Conservation (phyloP, 2,797 vertebrate genomes). For the Lycodopsis pacificus region DNA sequence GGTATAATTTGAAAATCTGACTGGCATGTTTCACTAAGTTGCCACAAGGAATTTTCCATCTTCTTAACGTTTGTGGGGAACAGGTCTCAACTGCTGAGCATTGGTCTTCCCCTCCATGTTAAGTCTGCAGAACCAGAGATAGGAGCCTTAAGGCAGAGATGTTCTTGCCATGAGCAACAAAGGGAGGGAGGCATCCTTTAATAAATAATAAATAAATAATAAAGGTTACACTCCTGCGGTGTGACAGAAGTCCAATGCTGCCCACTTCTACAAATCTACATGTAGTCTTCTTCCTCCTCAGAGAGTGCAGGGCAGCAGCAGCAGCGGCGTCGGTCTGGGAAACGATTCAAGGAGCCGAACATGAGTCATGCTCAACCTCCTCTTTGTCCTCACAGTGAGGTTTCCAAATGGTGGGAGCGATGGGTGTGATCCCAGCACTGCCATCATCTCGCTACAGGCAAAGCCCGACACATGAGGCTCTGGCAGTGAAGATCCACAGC, state of each 20-base stretch:
- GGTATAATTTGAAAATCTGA: neutral
- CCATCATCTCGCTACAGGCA: slow-evolving; percentile 8
- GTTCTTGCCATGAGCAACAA: neutral
- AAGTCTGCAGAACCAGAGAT: neutral
- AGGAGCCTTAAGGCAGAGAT: neutral
- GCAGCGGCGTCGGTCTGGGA: neutral
- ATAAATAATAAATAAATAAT: too few species aligned
- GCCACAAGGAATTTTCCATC: neutral
- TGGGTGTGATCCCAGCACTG: slow-evolving; percentile 7
- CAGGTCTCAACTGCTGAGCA: neutral
- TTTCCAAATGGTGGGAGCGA: slow-evolving; percentile 15
- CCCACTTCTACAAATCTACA: neutral
- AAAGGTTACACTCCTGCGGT: neutral
- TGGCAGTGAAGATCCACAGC: neutral
- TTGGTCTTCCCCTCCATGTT: neutral
- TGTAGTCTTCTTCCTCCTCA: neutral
- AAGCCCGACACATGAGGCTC: neutral
- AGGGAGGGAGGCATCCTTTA: neutral
- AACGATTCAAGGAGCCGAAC: slow-evolving; percentile 8
- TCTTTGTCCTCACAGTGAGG: slow-evolving; percentile 23
- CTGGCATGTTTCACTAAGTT: neutral
- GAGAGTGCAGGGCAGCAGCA: slow-evolving; percentile 21
- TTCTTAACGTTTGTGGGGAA: neutral
- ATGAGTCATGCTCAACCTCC: slow-evolving; percentile 6
- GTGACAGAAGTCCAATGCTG: neutral